These are phyloP conservation scores for Poecilia picta DNA, from an alignment of 2,797 vertebrate species.

Conservation along the genomic window DNA sequence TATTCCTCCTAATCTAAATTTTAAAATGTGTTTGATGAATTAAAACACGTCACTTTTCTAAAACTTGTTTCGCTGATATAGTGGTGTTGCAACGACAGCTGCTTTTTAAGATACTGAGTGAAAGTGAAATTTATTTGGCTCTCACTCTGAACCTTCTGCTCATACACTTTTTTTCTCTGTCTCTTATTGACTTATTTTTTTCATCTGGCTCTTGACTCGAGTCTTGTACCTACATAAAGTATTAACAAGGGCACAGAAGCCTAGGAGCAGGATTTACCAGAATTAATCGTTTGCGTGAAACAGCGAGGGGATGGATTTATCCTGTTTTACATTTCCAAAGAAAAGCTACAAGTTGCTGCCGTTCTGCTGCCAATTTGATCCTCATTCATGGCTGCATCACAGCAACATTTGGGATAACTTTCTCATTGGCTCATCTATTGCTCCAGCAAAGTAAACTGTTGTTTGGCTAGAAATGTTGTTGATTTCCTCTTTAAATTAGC, in stretches of 20 bases:
- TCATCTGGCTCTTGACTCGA: neutral
- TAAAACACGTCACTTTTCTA: neutral
- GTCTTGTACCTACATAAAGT: slow-evolving; percentile 1
- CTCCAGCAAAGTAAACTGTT: slow-evolving; percentile 26
- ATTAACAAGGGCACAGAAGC: slow-evolving; percentile 5
- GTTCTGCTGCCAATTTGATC: slow-evolving; percentile 39
- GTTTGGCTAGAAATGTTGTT: slow-evolving; percentile 17
- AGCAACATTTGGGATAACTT: slow-evolving; percentile 24
- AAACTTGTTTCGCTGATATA: neutral
- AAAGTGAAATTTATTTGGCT: slow-evolving; percentile 1
- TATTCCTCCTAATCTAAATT: neutral
- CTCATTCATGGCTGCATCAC: slow-evolving; percentile 37
- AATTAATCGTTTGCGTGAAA: slow-evolving; percentile 38
- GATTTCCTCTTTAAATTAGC: slow-evolving; percentile 26
- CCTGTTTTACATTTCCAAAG: slow-evolving; percentile 30
- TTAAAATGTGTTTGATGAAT: neutral
- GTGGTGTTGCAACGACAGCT: neutral
- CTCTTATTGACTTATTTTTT: neutral
- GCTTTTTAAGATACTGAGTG: neutral
- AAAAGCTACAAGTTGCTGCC: slow-evolving; percentile 34
- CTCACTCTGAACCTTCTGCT: neutral
- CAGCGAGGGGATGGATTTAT: slow-evolving; percentile 37
- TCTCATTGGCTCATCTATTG: slow-evolving; percentile 5
- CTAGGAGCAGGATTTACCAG: slow-evolving; percentile 21
- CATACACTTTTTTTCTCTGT: neutral